These are phyloP conservation scores for Emydocephalus ijimae DNA, from an alignment of 2,113 vertebrate species.

Conservation along the genomic window DNA sequence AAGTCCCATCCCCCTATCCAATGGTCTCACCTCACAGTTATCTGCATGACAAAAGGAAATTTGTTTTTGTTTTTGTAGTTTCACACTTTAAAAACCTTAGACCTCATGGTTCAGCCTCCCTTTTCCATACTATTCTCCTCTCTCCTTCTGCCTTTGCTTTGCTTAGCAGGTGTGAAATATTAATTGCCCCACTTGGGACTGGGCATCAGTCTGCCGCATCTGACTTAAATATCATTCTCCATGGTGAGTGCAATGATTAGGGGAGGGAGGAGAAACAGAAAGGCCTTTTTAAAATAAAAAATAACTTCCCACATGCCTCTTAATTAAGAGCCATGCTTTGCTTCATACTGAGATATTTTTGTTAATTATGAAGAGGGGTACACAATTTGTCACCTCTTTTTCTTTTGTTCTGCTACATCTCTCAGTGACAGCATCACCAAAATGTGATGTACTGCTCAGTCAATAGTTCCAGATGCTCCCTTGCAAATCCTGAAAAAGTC, in stretches of 20 bases:
- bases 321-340: constrained; percentile 75
- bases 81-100: neutral
- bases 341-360: constrained; percentile 74
- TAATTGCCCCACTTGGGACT: constrained; percentile 80
- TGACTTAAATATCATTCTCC: constrained; percentile 75
- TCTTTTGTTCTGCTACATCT: constrained; percentile 69
- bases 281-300: constrained; percentile 57
- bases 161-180: constrained; percentile 83
- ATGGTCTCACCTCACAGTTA: neutral
- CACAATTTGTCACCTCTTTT: constrained; percentile 81
- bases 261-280: constrained; percentile 29
- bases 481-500: neutral
- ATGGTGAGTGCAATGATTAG: constrained; percentile 72
- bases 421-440: constrained; percentile 55
- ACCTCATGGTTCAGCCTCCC: constrained; percentile 8
- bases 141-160: constrained; percentile 53
- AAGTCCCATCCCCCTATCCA: neutral
- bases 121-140: constrained; percentile 38
- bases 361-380: constrained; percentile 75
- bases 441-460: constrained; percentile 63
- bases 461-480: constrained; percentile 61
- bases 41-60: neutral
- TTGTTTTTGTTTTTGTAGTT: neutral
- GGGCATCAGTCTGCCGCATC: constrained; percentile 69
- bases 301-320: constrained; percentile 70